A percentile compares a stretch with the other conserved stretches of the same genome.
phyloP scores from a whole-genome alignment of 2,888 invertebrate genomes.

The Dasypogon diadema region DNA sequence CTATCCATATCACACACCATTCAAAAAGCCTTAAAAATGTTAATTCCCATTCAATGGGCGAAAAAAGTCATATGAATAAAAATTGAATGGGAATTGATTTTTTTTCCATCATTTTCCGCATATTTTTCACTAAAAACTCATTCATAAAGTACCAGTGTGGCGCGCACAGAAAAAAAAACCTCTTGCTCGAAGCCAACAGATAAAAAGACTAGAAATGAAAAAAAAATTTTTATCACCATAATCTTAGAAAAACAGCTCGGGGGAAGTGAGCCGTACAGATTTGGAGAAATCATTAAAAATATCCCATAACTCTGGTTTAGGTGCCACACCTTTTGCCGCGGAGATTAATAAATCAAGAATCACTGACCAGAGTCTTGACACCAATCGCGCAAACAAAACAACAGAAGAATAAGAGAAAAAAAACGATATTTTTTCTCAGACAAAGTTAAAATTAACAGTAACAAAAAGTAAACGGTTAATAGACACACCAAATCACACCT shows the following conservation, averaged over 20 bases:
- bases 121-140: conserved; percentile 2
- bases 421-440: no score
- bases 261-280: neutral
- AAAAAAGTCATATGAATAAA: neutral
- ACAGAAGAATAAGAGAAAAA: neutral
- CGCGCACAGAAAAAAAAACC: neutral
- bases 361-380: neutral
- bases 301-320: conserved; percentile 4
- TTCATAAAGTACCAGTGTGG: neutral
- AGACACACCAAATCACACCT: no score
- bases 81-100: conserved; percentile 1
- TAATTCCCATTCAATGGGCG: neutral
- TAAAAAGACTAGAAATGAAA: neutral
- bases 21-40: neutral
- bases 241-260: neutral
- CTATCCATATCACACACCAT: neutral
- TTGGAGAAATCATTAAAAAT: neutral
- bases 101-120: neutral
- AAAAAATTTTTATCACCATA: neutral
- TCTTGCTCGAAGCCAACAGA: no score
- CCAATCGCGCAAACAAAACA: conserved; percentile 3
- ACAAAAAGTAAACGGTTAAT: no score
- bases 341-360: neutral
- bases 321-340: neutral
- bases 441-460: no score